Evolutionary conservation across 64 coral and sea anemone genomes (phyloP).

Genomic region (Porites lutea): DNA sequence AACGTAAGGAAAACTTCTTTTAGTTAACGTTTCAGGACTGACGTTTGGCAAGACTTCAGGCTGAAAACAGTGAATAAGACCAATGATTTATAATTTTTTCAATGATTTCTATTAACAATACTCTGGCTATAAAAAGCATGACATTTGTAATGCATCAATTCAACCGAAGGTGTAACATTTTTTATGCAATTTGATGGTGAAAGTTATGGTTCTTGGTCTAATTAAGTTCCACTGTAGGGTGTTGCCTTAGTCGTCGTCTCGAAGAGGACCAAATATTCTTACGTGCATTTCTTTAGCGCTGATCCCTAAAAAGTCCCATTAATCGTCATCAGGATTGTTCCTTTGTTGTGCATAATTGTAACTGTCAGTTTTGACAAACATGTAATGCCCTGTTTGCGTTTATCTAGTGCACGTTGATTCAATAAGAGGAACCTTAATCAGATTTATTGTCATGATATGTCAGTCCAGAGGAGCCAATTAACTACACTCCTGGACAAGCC

Average conservation of each 20-base stretch:
- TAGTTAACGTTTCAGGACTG: no score
- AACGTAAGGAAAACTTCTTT: no score
- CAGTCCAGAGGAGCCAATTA: not conserved
- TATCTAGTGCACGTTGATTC: not conserved
- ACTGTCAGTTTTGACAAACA: conserved; percentile 17
- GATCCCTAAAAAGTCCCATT: conserved; percentile 28
- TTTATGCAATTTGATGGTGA: no score
- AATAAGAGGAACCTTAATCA: conserved; percentile 33
- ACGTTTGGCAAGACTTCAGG: no score
- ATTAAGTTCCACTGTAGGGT: not conserved
- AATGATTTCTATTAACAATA: no score
- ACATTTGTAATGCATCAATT: no score
- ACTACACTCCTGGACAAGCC: conserved; percentile 3
- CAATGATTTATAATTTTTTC: no score
- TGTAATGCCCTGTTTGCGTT: conserved; percentile 25
- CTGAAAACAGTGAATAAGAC: no score
- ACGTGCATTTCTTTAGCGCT: conserved; percentile 29
- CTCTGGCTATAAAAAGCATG: no score
- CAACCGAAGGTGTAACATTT: no score
- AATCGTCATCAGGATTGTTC: not conserved
- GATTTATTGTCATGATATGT: conserved; percentile 19
- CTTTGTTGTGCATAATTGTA: conserved; percentile 47
- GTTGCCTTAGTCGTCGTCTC: not conserved
- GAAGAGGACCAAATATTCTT: not conserved
- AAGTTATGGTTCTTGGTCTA: no score